Evolutionary conservation across 2,113 vertebrate genomes (phyloP), one percentile per base, ranked within the genome.

Genomic region (Prunella himalayana): DNA sequence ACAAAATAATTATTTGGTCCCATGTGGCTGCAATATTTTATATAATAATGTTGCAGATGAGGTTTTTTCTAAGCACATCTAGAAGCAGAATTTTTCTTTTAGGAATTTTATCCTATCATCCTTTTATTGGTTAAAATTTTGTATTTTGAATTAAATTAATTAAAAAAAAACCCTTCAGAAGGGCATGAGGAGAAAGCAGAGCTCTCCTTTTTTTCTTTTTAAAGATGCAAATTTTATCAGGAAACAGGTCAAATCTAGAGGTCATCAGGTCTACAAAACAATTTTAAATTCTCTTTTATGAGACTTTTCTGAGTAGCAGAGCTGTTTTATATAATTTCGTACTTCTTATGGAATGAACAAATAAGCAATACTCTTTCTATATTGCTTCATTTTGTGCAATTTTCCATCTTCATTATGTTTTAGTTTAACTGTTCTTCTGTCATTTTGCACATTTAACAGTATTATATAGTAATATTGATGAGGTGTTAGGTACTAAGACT

Each of bases 391-490:
- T 90, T 66, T 88, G 65, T 83, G 31, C 31, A 80, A 54, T 92
- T 96, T 93, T 90, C 60, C 69, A 44, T 77, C 50, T 94, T 87
- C 59, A 59, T 77, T 84, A 63, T 65, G 66, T 22, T 92, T 88
- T 50, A 80, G 41, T 89, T 94, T 80, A 95, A 89, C 59, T 73
- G 50, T 80, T 95, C 44, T 86, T 90, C 84, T 92, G 64, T 90
- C 94, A 90, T 88, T 86, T 86, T 92, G 69, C 44, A 66, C 82
- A 70, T 70, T 57, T 83, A 90, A 53, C 15, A 20, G 41, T 59
- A 94, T 88, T 90, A 66, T 51, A 68, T 59, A 75, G 91, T 70
- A 81, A 53, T 94, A 86, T 56, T 93, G 85, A 96, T 95, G 94
- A 96, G 49, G 92, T 97, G 93, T 71, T 88, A 86, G 18, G 68